Evolutionary conservation across 2,113 vertebrate species (phyloP), one percentile per base, ranked within the genome.

Genomic region (Jacana jacana): DNA sequence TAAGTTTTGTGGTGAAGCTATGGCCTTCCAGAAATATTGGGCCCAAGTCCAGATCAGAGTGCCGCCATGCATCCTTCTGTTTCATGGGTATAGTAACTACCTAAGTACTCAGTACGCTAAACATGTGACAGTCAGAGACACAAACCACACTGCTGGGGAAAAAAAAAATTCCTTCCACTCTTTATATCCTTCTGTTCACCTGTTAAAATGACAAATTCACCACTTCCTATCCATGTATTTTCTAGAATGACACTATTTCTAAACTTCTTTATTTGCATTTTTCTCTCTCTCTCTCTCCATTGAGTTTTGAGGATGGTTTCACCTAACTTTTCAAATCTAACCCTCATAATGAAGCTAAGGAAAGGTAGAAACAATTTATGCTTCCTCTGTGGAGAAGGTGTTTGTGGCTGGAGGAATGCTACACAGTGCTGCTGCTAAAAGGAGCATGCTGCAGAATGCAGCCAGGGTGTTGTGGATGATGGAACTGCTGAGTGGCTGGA

Each of bases 381-480:
- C 13, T 49, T 89, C 20, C 60, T 75, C 28, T 69, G 30, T 1
- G 2, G 33, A 72, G 44, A 42, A 39, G 12, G 9, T 60, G 24
- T 39, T 37, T 48, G 19, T 54, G 69, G 17, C 15, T 6, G 10
- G 13, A 78, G 40, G 31, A 58, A 28, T 33, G 22, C 20, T 61
- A 44, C 37, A 39, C 40, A 27, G 6, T 14, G 11, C 24, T 70
- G n/a, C 51, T 48, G 51, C 13, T 22, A 48, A 48, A 55, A 73
- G n/a, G 19, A 77, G 7, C 3, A 2, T 35, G 27, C 11, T 87
- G 22, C 55, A 66, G 70, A 73, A 73, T 0, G 6, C 44, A 16
- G 6, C 19, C 1, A 0, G 16, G 2, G 3, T 15, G 6, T 49
- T 1, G 13, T 8, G 37, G 40, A 20, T 44, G 20, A 11, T 42